Conservation (phyloP, 2,888 invertebrate species). For the Apodemia zela region DNA sequence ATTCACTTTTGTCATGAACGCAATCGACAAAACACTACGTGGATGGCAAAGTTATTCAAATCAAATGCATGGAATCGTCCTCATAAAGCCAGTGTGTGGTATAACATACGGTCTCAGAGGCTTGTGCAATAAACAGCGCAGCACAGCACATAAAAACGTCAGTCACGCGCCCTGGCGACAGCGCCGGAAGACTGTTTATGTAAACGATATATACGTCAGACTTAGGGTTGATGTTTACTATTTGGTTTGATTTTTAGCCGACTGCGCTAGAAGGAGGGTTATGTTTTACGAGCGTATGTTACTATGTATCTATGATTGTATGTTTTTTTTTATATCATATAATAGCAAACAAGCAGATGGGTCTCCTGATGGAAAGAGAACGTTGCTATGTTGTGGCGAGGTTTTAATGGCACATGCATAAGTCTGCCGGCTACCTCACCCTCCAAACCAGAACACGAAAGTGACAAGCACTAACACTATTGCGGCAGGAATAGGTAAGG, state of each 20-base stretch:
- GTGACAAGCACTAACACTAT: no score
- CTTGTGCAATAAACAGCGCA: slow-evolving; percentile 6
- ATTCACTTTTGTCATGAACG: slow-evolving; percentile 10
- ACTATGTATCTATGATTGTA: no score
- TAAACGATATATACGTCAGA: slow-evolving; percentile 1
- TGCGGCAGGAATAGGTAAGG: no score
- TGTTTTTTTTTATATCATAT: no score
- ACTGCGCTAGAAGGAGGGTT: no score
- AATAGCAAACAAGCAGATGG: no score
- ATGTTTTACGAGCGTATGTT: no score
- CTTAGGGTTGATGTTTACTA: background rate
- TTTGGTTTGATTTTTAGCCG: background rate
- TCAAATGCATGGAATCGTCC: slow-evolving; percentile 12
- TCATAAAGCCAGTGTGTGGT: slow-evolving; percentile 12
- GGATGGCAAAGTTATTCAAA: slow-evolving; percentile 4
- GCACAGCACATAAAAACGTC: slow-evolving; percentile 16
- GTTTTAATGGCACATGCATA: no score
- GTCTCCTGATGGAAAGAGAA: no score
- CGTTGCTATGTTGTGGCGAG: no score
- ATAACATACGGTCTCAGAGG: slow-evolving; percentile 1
- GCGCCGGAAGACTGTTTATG: slow-evolving; percentile 11
- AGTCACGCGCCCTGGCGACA: slow-evolving; percentile 13
- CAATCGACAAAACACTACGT: slow-evolving; percentile 6
- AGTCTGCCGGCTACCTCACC: no score
- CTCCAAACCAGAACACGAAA: no score